Percentiles rank a stretch among this genome's conserved stretches.
Conservation (phyloP, 1,140 invertebrate genomes). For the Pseudomyrmex concolor region DNA sequence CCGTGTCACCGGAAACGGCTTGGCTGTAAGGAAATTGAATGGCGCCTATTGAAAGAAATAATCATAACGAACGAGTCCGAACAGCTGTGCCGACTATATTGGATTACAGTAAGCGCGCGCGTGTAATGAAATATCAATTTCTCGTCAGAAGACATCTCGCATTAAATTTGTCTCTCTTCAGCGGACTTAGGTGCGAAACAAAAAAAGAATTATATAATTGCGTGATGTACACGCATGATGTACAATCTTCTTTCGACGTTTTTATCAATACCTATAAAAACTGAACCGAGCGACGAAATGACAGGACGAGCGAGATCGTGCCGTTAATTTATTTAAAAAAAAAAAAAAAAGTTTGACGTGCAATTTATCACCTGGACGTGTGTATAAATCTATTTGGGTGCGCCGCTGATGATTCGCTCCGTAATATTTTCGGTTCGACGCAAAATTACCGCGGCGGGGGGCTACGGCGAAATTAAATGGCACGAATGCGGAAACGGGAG, state of each 20-base stretch:
- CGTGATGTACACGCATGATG: not conserved
- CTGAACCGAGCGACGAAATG: not conserved
- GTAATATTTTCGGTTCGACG: slow-evolving; percentile 55
- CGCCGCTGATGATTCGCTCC: not conserved
- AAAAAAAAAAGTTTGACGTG: slow-evolving; percentile 22
- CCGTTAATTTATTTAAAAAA: slow-evolving; percentile 3
- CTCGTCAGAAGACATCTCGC: not conserved
- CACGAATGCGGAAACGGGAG: slow-evolving; percentile 65
- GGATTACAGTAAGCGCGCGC: slow-evolving; percentile 16
- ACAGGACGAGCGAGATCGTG: not conserved
- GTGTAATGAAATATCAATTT: not conserved
- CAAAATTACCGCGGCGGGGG: slow-evolving; percentile 34
- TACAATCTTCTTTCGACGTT: not conserved
- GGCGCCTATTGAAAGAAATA: slow-evolving; percentile 30
- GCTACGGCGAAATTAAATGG: slow-evolving; percentile 63
- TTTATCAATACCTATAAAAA: slow-evolving; percentile 13
- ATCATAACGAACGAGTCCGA: slow-evolving; percentile 31
- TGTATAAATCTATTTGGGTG: slow-evolving; percentile 40
- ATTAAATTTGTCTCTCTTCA: too few species aligned
- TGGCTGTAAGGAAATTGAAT: slow-evolving; percentile 45
- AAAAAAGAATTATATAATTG: slow-evolving; percentile 3
- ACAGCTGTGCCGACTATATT: slow-evolving; percentile 34
- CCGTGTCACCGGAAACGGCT: slow-evolving; percentile 29
- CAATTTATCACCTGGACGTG: slow-evolving; percentile 42
- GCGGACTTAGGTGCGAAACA: too few species aligned